Base-by-base conservation (phyloP, 1,140 invertebrate genomes). In the Vollenhovia emeryi region DNA sequence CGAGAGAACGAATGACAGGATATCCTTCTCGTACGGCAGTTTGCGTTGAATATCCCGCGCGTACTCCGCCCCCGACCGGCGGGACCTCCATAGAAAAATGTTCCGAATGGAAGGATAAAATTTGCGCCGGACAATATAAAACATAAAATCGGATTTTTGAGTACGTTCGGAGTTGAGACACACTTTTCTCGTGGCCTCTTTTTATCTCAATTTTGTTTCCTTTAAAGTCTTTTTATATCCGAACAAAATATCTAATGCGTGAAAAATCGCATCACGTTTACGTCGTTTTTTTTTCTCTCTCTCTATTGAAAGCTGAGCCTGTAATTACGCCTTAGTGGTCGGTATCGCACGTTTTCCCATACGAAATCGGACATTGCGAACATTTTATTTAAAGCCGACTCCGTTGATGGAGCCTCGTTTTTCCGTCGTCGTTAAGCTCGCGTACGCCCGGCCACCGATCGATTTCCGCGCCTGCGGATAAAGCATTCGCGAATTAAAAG, bases 1-100 rank as follows among this genome's bases (percentile, higher is more conserved):
- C 78, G 64, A n/a, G 64, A 80, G 50, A 69, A 79, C 75, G 75
- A 79, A 50, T 79, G 75, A 79, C 75, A 79, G 75, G 75, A 79
- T 79, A 79, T 79, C 43, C 75, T 79, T 66, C 21, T 66, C 60
- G 60, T 36, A 30, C 59, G 18, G 55, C 21, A 50, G n/a, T 68
- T 79, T 66, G 45, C 45, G 43, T 48, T 68, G 24, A 50, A 78
- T 68, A 68, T 68, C 27, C n/a, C 57, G 13, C 9, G 43, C 7
- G 50, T 24, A 43, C 18, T 24, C 43, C 33, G 33, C 33, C 13
- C 24, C 30, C n/a, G 59, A 66, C 27, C 57, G 57, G 15, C 8
- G 57, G 74, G 27, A 62, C 9, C 43, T 8, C 27, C 21, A 76
- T 76, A 33, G n/a, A 36, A 50, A 79, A 79, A 66, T 50, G 6